These are phyloP conservation scores for Linnaemya tessellans DNA, from an alignment of 2,888 invertebrate species.

Conservation along the genomic window DNA sequence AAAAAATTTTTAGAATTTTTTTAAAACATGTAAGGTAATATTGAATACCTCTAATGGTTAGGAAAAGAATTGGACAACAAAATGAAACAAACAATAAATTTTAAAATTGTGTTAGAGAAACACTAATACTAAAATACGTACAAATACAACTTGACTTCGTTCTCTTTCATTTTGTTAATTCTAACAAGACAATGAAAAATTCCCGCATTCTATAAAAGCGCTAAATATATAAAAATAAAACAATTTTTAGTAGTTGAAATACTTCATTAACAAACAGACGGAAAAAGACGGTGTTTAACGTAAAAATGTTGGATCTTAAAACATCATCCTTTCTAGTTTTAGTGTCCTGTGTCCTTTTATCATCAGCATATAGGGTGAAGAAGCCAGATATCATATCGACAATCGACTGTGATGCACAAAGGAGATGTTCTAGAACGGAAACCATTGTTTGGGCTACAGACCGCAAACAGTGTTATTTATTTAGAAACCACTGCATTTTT, in stretches of 20 bases:
- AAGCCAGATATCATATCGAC: not conserved
- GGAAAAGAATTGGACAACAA: not conserved
- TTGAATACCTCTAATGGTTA: not conserved
- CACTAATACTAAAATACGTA: slow-evolving; percentile 19
- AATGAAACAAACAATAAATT: slow-evolving; percentile 16
- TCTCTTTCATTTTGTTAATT: slow-evolving; percentile 8
- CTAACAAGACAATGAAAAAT: slow-evolving; percentile 27
- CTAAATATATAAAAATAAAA: not conserved
- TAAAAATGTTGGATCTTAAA: slow-evolving; percentile 35
- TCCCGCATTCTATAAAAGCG: slow-evolving; percentile 8
- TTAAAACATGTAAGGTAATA: not conserved
- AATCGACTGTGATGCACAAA: slow-evolving; percentile 30
- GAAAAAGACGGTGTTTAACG: not conserved
- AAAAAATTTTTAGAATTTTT: too few relatives aligned
- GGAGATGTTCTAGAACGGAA: slow-evolving; percentile 48
- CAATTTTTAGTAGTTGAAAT: slow-evolving; percentile 21
- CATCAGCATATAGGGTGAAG: not conserved
- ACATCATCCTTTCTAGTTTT: slow-evolving; percentile 4
- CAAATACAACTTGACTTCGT: not conserved
- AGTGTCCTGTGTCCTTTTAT: not conserved
- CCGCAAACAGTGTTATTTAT: slow-evolving; percentile 38
- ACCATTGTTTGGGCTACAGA: slow-evolving; percentile 59
- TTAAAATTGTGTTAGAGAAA: not conserved
- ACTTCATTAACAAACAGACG: not conserved
- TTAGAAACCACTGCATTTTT: slow-evolving; percentile 58